Evolutionary conservation across 2,113 vertebrate species (phyloP).

Genomic region (Gobio gobio): DNA sequence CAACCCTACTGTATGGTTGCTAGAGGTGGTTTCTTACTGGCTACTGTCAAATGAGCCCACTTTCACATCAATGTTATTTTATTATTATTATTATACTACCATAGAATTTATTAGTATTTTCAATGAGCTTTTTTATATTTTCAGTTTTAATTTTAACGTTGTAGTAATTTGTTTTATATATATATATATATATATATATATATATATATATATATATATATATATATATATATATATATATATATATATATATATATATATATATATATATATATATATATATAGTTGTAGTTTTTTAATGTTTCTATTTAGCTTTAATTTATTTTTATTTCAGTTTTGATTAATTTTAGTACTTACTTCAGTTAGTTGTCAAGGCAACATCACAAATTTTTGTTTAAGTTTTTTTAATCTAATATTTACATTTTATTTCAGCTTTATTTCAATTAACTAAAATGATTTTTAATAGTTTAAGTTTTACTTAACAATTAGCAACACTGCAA

Average conservation of each 20-base stretch:
- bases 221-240: too few species aligned
- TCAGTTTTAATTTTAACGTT: not conserved
- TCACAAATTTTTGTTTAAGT: not conserved
- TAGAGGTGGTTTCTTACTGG: not conserved
- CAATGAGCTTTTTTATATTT: not conserved
- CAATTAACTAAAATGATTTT: not conserved
- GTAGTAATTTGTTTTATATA: not conserved
- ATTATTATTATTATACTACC: not conserved
- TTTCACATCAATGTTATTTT: not conserved
- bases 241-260: too few species aligned
- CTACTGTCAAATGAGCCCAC: not conserved
- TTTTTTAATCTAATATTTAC: not conserved
- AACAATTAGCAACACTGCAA: not conserved
- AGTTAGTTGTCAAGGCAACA: not conserved
- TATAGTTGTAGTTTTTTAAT: too few species aligned
- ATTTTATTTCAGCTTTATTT: not conserved
- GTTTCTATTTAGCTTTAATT: not conserved
- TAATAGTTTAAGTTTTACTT: not conserved
- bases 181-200: too few species aligned
- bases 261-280: too few species aligned
- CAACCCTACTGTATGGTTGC: not conserved
- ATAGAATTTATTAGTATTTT: not conserved
- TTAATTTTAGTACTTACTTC: not conserved
- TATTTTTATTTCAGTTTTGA: not conserved
- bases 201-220: too few species aligned